These are phyloP conservation scores for Pterophyllum scalare DNA, from an alignment of 2,113 vertebrate genomes.

Conservation along the genomic window DNA sequence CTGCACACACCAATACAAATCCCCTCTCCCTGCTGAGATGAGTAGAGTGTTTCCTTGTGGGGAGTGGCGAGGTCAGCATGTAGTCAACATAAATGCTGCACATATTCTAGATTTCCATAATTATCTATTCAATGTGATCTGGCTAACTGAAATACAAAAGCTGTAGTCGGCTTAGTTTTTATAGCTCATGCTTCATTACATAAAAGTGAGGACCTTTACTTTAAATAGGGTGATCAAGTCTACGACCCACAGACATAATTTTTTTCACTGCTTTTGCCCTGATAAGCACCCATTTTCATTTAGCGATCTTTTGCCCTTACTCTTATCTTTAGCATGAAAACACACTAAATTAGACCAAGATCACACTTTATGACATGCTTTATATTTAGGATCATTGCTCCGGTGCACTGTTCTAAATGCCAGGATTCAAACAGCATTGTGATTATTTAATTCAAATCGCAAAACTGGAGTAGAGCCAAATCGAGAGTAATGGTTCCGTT, in stretches of 20 bases:
- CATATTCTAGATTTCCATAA: conserved; percentile 20
- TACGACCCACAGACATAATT: not conserved
- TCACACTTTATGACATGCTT: not conserved
- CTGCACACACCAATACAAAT: conserved; percentile 34
- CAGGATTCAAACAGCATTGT: not conserved
- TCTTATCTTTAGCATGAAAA: not conserved
- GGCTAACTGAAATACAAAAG: not conserved
- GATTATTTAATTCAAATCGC: conserved; percentile 1
- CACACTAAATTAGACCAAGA: not conserved
- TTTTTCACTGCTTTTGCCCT: not conserved
- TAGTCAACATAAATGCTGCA: conserved; percentile 15
- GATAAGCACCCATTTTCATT: not conserved
- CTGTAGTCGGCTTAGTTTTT: not conserved
- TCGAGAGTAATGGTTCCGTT: not conserved
- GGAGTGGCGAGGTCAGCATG: conserved; percentile 28
- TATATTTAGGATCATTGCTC: not conserved
- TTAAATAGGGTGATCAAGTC: not conserved
- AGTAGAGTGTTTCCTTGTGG: conserved; percentile 27
- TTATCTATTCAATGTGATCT: conserved; percentile 5
- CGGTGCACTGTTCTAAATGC: not conserved
- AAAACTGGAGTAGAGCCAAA: conserved; percentile 12
- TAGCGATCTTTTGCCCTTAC: not conserved
- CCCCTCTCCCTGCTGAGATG: conserved; percentile 27
- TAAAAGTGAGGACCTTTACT: not conserved
- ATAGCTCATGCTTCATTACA: not conserved